Evolutionary conservation across 2,113 vertebrate genomes (phyloP).

Genomic region (Myanophis thanlyinensis): DNA sequence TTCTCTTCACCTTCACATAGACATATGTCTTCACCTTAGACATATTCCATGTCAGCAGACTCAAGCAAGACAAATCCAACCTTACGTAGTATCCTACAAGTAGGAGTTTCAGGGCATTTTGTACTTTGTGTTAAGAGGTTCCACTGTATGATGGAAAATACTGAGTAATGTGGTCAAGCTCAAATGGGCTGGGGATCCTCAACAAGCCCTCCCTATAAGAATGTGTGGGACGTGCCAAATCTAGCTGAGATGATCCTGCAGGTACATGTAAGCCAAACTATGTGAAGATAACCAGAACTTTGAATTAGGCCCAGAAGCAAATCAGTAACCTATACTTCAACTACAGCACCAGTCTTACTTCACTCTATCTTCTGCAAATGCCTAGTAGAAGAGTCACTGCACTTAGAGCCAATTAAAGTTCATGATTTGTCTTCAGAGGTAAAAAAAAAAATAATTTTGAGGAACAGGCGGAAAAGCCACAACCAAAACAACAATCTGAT

Average conservation of each 20-base stretch:
- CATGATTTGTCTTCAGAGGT: background rate
- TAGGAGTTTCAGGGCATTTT: background rate
- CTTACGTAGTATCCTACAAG: background rate
- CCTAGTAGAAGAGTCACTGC: background rate
- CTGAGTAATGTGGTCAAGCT: background rate
- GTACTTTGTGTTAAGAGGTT: background rate
- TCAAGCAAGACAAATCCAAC: background rate
- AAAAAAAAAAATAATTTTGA: background rate
- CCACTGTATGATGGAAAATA: background rate
- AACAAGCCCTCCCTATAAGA: background rate
- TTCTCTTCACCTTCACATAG: background rate
- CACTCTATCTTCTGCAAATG: background rate
- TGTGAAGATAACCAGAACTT: background rate
- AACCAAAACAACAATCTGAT: background rate
- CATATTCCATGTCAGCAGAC: background rate
- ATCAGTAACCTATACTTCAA: background rate
- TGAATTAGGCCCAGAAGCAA: background rate
- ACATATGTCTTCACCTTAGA: no score
- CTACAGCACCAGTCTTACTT: background rate
- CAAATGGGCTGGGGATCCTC: background rate
- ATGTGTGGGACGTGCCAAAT: background rate
- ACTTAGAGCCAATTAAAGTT: background rate
- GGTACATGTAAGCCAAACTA: background rate
- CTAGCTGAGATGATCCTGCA: background rate
- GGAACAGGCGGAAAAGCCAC: background rate